Base-by-base conservation (phyloP, 2,797 vertebrate genomes). In the Chloroceryle amazona region DNA sequence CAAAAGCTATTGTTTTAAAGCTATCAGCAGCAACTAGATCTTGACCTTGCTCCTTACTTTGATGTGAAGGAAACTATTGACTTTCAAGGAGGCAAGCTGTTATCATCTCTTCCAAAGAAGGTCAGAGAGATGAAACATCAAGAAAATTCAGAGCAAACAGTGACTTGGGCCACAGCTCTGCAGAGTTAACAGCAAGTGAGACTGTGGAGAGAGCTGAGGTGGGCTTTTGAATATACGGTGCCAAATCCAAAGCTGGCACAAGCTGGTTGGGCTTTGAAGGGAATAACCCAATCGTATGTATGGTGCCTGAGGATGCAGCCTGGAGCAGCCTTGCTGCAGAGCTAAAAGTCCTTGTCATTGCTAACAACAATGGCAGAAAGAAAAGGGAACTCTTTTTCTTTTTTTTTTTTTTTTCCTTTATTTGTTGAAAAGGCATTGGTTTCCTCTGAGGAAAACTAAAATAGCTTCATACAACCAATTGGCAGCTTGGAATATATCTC, bases 401-500 rank as follows among this genome's bases (percentile, higher is more conserved):
- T 22, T 65, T 70, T 25, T 11, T 39, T 15, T 12, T 54, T 31
- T 54, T 20, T 20, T 3, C 28, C 58, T 91, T 54, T 89, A 3
- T 75, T 95, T 96, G 54, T 91, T 95, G 66, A 90, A 94, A 89
- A 90, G 47, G n/a, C 51, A 80, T 78, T 51, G 44, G 54, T 61
- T 93, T 75, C 54, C 80, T 95, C 94, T 93, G 79, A 94, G 93
- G 72, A 78, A 92, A 91, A 81, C 75, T 88, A 83, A 94, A 95
- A 95, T 90, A 93, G 81, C 85, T 91, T 78, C 79, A 37, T 13
- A 66, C 14, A 83, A 67, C 0, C 11, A 68, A 78, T 65, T 92
- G 92, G 46, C 62, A 93, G 95, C 65, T 86, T 93, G 75, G 68
- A 91, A 66, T 91, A 8, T 55, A 19, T 81, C 68, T 84, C 68